Percentiles rank a stretch among this genome's conserved stretches.
These are phyloP conservation scores for Glyptemys insculpta DNA, from an alignment of 2,797 vertebrate species.

Conservation along the genomic window DNA sequence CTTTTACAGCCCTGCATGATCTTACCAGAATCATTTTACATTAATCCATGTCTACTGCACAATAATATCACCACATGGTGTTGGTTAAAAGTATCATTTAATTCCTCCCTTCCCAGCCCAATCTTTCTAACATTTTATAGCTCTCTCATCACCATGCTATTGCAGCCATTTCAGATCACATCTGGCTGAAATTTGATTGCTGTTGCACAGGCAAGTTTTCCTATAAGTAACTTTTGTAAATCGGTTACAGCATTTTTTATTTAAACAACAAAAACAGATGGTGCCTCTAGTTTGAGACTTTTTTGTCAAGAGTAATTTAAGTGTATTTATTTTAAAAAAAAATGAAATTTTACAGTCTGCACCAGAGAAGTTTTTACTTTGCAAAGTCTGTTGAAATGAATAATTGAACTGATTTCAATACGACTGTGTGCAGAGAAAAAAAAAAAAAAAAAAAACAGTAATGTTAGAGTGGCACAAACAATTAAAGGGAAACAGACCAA, in stretches of 20 bases:
- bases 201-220: not conserved
- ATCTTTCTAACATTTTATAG: not conserved
- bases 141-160: not conserved
- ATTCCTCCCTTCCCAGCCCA: not conserved
- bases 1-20: not conserved
- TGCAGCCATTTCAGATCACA: not conserved
- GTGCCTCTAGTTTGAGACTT: not conserved
- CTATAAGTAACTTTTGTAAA: not conserved
- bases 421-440: not conserved
- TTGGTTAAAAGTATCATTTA: not conserved
- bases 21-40: constrained; percentile 6
- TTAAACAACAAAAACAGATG: not conserved
- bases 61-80: not conserved
- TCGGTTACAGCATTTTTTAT: not conserved
- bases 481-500: not conserved
- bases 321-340: accelerated
- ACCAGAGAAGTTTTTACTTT: not conserved
- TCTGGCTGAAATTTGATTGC: not conserved
- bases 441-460: constrained; percentile 1
- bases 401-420: constrained; percentile 42
- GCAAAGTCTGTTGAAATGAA: constrained; percentile 18
- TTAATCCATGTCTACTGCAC: constrained; percentile 13
- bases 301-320: not conserved
- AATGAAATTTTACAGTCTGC: not conserved
- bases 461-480: constrained; percentile 1